phyloP scores from a whole-genome alignment of 2,797 vertebrate species.

The Malacoraja senta region DNA sequence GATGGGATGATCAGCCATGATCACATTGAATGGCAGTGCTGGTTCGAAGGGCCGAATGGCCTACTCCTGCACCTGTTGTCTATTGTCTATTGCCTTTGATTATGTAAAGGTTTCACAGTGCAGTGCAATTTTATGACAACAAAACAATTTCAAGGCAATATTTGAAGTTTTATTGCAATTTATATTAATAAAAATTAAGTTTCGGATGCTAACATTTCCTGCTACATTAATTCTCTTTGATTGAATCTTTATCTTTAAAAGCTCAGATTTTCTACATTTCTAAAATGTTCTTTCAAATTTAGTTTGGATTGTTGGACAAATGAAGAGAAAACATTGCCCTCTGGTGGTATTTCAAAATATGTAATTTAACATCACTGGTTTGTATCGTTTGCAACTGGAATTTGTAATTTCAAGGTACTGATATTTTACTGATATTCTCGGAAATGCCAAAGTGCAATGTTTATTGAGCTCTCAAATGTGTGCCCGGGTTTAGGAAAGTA shows the following conservation, averaged over 20 bases:
- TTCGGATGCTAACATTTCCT: neutral
- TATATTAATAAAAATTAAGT: neutral
- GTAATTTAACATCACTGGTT: neutral
- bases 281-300: neutral
- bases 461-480: neutral
- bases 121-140: no score
- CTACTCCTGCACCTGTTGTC: no score
- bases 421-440: neutral
- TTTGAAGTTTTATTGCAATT: neutral
- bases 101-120: no score
- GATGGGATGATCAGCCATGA: no score
- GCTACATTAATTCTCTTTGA: neutral
- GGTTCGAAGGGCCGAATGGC: no score
- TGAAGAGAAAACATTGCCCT: neutral
- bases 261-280: neutral
- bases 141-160: neutral
- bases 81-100: no score
- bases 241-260: neutral
- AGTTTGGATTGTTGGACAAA: neutral
- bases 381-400: neutral
- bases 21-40: no score
- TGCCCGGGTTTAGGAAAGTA: neutral
- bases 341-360: constrained; percentile 21
- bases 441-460: neutral
- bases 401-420: neutral